Evolutionary conservation across 1,140 invertebrate genomes (phyloP).

Genomic region (Drosophila neocordata): DNA sequence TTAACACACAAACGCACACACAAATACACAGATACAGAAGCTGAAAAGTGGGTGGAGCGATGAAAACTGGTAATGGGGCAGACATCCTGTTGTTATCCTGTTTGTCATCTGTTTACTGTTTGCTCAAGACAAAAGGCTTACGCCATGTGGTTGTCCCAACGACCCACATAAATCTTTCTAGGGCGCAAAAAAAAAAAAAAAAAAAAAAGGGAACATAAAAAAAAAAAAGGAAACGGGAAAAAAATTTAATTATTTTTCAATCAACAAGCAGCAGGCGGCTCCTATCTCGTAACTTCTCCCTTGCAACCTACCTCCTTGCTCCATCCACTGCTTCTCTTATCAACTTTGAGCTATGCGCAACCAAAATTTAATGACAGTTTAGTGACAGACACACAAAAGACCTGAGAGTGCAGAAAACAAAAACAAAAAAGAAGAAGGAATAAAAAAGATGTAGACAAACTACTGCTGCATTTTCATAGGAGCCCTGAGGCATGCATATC

Average conservation of each 20-base stretch:
- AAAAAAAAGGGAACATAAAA: not conserved
- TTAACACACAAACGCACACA: conserved; percentile 31
- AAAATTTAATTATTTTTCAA: conserved; percentile 63
- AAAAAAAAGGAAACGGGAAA: not conserved
- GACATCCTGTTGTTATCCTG: conserved; percentile 14
- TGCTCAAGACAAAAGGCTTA: conserved; percentile 42
- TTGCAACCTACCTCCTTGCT: not conserved
- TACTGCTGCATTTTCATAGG: conserved; percentile 48
- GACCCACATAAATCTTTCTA: conserved; percentile 13
- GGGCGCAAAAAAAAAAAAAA: not conserved
- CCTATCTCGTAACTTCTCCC: not conserved
- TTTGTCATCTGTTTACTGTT: conserved; percentile 14
- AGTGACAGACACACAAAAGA: conserved; percentile 34
- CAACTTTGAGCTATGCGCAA: conserved; percentile 50
- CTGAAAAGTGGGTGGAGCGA: not conserved
- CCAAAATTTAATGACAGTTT: conserved; percentile 59
- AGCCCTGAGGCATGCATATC: conserved; percentile 37
- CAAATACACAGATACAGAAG: not conserved
- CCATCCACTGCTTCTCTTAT: not conserved
- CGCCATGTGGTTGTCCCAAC: conserved; percentile 29
- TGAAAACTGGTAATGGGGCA: conserved; percentile 1
- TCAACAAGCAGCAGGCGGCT: conserved; percentile 39
- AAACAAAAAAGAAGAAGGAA: conserved; percentile 5
- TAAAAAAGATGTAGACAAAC: conserved; percentile 13
- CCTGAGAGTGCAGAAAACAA: conserved; percentile 27